Evolutionary conservation across 2,888 invertebrate genomes (phyloP).

Genomic region (Pseudanteris insignis): DNA sequence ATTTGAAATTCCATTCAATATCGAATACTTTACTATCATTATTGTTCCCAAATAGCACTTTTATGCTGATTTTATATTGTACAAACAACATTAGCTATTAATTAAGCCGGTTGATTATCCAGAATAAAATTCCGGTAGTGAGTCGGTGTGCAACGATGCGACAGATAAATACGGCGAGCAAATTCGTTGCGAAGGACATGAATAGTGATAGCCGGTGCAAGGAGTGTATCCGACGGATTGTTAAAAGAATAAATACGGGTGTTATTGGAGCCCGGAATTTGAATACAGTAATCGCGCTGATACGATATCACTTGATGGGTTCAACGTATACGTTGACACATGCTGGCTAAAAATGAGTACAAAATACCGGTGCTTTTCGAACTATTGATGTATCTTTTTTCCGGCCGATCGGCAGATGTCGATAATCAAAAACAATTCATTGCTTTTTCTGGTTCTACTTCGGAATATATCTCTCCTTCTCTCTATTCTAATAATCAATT

Average conservation of each 20-base stretch:
- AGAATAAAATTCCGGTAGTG: constrained; percentile 2
- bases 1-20: too few relatives aligned
- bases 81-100: too few relatives aligned
- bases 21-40: too few relatives aligned
- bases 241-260: constrained; percentile 31
- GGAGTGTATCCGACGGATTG: constrained; percentile 21
- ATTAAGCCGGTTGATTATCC: too few relatives aligned
- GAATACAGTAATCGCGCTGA: constrained; percentile 24
- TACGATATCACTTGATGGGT: constrained; percentile 28
- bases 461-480: too few relatives aligned
- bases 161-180: constrained; percentile 7
- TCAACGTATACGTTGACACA: constrained; percentile 19
- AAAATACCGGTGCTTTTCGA: too few relatives aligned
- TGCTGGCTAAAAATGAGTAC: background rate
- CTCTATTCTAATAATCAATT: too few relatives aligned
- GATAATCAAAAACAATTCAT: too few relatives aligned
- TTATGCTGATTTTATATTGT: too few relatives aligned
- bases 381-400: too few relatives aligned
- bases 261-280: constrained; percentile 23
- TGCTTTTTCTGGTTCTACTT: too few relatives aligned
- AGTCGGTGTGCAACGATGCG: background rate
- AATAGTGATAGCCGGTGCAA: constrained; percentile 13
- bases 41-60: too few relatives aligned
- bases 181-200: constrained; percentile 11
- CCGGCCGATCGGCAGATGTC: background rate